Evolutionary conservation across 1,140 invertebrate species (phyloP), one percentile per base, ranked within the genome.

Genomic region (Ceratitis capitata): DNA sequence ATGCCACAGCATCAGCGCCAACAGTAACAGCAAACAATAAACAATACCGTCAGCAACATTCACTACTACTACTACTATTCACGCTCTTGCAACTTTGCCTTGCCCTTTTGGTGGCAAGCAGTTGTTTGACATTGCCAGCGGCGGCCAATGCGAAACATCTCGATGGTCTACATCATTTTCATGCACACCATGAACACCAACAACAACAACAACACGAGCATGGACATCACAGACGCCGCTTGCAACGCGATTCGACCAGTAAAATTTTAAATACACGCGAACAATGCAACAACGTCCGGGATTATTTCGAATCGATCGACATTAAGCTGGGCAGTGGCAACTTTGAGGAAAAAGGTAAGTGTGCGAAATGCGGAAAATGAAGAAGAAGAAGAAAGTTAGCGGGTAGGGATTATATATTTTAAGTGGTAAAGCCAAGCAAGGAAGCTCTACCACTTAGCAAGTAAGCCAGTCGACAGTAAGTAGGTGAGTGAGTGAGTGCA

Each of bases 241-340:
- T 89, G 87, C 89, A 90, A 83, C 89, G 89, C 85, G 89, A 91
- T 86, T 91, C 89, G 64, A 88, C 88, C 83, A 88, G 87, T 16
- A 78, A 49, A 16, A 82, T 64, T n/a, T 53, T 53, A 23, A 45
- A 23, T 0, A 29, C 51, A 86, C 87, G 83, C 74, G 56, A 86
- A 58, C 89, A 90, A 86, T 91, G 90, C 84, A 88, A 89, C n/a
- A 83, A 85, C 56, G 88, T 91, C 86, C 88, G 88, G 85, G 87
- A 86, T 84, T 91, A 90, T 87, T 91, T 91, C 84, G 88, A 89
- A 85, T 89, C 90, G 84, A 91, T 91, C 87, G 89, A 90, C 88
- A 90, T 91, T 85, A 87, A 88, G 85, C 86, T 89, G 88, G n/a
- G n/a, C n/a, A 88, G 86, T 86, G 89, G 89, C 87, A 83, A 86